Evolutionary conservation across 2,113 vertebrate species (phyloP), one percentile per base, ranked within the genome.

Genomic region (Hemichromis elongatus): DNA sequence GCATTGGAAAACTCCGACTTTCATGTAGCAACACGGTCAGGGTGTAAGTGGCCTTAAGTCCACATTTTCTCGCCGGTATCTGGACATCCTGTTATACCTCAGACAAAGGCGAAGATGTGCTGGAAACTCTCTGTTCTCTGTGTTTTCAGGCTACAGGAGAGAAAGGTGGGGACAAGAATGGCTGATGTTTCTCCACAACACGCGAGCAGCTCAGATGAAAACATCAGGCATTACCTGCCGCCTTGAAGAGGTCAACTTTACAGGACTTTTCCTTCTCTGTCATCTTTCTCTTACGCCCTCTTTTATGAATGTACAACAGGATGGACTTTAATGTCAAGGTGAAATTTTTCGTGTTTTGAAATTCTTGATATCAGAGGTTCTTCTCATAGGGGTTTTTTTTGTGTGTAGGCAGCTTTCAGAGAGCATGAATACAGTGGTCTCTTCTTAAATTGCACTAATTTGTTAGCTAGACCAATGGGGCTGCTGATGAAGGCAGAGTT

Each of bases 371-470:
- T 91, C 86, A 40, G 82, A 88, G 68, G 79, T 93, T 92, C 57
- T 94, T 90, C 83, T 92, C 54, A 54, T 91, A 86, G 82, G 88
- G 66, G 18, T 88, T 90, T 84, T 84, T 84, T 86, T 91, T 37
- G 35, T 81, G 86, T 88, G 77, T 92, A 87, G 95, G 95, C 95
- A 95, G 95, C 95, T 95, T 95, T 93, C 90, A 94, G 94, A 94
- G 94, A 93, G 75, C 93, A 90, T 83, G 81, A 77, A 52, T 89
- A 80, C 68, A 52, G 89, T 94, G 93, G 80, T 94, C 94, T 94
- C 92, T 90, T 84, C 80, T 94, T 92, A 87, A 94, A 95, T 95
- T 95, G 95, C 95, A 95, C 95, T 95, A 95, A 93, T 94, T 94
- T 92, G 86, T 95, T 92, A 90, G 83, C 82, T 84, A 77, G 88